Evolutionary conservation across 2,888 invertebrate species (phyloP), one percentile per base, ranked within the genome.

Genomic region (Eilema griseolum): DNA sequence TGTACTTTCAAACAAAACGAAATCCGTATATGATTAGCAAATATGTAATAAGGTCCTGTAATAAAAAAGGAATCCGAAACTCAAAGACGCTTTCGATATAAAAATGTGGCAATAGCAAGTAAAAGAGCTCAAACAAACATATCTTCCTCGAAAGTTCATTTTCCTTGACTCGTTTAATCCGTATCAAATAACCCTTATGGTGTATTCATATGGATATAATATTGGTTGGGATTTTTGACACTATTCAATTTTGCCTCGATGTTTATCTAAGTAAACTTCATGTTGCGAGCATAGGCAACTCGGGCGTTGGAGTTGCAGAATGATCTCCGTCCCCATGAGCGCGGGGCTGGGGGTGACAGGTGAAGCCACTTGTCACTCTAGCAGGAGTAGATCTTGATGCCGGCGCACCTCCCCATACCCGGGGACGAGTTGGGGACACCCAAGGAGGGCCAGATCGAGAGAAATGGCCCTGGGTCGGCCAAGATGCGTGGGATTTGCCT

Each of bases 121-220:
- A 82, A 83, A 86, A 81, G 78, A 84, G 81, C 84, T 84, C 83
- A 82, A 85, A 87, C 81, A 84, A 87, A 86, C 59, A 81, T 82
- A 81, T 83, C 75, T 72, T 72, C 78, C 66, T 61, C 74, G 75
- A 79, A 84, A 83, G 80, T 84, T 86, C 75, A 86, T 88, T 89
- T 87, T 85, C 83, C 78, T 84, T 83, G 80, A 84, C 84, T 87
- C 83, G 79, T 82, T 83, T 87, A 86, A 85, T 86, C 82, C 85
- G 78, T 86, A 84, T 84, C 75, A 83, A 84, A 85, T 78, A 83
- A 74, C 77, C 73, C 66, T 72, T 79, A 72, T 76, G 75, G 70
- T 28, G 20, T 59, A 56, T 72, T 67, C 68, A 57, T 70, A 66
- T 66, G 66, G 66, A 60, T 64, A 64, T 67, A 56, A 66, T 75